phyloP scores from a whole-genome alignment of 2,113 vertebrate species.

The Pangasianodon hypophthalmus region DNA sequence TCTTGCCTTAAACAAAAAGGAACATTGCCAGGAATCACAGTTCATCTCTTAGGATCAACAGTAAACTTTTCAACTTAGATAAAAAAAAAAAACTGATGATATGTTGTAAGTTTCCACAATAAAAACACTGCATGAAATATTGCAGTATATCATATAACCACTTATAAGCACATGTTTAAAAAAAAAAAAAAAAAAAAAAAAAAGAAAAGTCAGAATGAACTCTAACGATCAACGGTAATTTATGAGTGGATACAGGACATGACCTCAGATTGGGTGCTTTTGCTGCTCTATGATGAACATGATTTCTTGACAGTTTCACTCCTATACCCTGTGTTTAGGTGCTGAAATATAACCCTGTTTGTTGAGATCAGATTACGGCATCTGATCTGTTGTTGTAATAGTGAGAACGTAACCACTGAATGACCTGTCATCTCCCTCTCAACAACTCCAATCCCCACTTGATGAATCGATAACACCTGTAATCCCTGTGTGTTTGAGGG shows the following conservation, averaged over 20 bases:
- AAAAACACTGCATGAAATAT: neutral
- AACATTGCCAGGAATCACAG: neutral
- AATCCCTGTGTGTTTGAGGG: constrained; percentile 20
- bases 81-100: neutral
- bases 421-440: neutral
- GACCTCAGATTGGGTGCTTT: neutral
- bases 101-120: neutral
- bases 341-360: neutral
- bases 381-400: neutral
- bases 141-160: neutral
- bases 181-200: neutral
- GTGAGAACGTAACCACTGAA: neutral
- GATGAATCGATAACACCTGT: constrained; percentile 19
- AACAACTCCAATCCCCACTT: constrained; percentile 14
- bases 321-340: neutral
- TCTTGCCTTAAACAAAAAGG: neutral
- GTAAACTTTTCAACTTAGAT: neutral
- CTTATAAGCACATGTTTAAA: neutral
- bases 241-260: neutral
- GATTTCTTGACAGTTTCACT: neutral
- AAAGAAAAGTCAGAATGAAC: neutral
- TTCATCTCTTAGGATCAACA: neutral
- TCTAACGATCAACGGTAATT: neutral
- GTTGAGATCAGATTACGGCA: neutral
- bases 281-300: neutral